Conservation (phyloP, 1,140 invertebrate genomes). For the Ceratosolen fusciceps region DNA sequence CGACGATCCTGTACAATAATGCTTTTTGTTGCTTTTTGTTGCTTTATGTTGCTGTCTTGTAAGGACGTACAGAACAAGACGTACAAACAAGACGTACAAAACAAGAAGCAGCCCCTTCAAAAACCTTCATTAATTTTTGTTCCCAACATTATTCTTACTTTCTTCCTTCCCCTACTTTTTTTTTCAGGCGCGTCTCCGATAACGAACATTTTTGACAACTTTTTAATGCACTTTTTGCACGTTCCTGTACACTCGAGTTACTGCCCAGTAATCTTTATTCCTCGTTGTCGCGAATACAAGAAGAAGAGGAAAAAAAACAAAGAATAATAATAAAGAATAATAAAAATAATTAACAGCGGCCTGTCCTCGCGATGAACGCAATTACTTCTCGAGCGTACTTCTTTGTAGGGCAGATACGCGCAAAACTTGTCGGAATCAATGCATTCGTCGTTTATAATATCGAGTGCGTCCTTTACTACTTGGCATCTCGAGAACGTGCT, state of each 20-base stretch:
- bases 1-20: not conserved
- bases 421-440: not conserved
- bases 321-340: too few species aligned
- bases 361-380: not conserved
- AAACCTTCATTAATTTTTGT: slow-evolving; percentile 40
- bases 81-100: not conserved
- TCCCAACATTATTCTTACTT: slow-evolving; percentile 12
- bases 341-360: not conserved
- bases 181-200: too few species aligned
- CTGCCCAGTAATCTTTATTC: too few species aligned
- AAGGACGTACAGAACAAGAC: too few species aligned
- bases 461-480: not conserved
- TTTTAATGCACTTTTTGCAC: too few species aligned
- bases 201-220: too few species aligned
- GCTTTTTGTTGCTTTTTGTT: slow-evolving; percentile 5
- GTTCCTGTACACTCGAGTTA: too few species aligned
- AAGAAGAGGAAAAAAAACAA: too few species aligned
- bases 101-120: not conserved
- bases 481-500: not conserved
- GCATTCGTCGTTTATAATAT: not conserved
- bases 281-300: too few species aligned
- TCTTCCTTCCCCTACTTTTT: not conserved
- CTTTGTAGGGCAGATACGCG: not conserved
- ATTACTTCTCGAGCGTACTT: not conserved
- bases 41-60: too few species aligned